Evolutionary conservation across 2,113 vertebrate species (phyloP).

Genomic region (Chaetodon auriga): DNA sequence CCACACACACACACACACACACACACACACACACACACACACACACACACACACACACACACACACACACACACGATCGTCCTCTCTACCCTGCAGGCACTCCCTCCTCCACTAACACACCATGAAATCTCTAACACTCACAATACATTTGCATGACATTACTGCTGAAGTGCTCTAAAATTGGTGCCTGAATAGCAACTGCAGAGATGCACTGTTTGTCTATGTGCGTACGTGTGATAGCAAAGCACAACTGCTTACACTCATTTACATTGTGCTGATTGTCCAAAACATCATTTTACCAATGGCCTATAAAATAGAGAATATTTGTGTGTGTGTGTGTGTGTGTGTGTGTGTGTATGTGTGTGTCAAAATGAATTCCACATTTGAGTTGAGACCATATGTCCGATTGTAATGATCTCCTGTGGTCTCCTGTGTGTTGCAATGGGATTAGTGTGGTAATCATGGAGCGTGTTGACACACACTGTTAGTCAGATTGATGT

Average conservation of each 20-base stretch:
- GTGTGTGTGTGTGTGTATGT: neutral
- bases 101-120: slow-evolving; percentile 50
- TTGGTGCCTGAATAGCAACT: slow-evolving; percentile 51
- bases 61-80: neutral
- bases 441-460: slow-evolving; percentile 70
- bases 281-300: slow-evolving; percentile 30
- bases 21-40: neutral
- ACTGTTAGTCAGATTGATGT: slow-evolving; percentile 73
- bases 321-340: neutral
- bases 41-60: neutral
- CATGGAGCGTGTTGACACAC: slow-evolving; percentile 69
- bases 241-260: slow-evolving; percentile 19
- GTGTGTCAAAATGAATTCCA: neutral
- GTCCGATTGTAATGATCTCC: slow-evolving; percentile 55
- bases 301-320: slow-evolving; percentile 15
- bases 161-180: slow-evolving; percentile 59
- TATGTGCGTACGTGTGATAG: neutral
- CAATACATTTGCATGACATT: slow-evolving; percentile 73
- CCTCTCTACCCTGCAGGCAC: slow-evolving; percentile 35
- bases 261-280: slow-evolving; percentile 31
- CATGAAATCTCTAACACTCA: slow-evolving; percentile 66
- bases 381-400: slow-evolving; percentile 17
- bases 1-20: neutral
- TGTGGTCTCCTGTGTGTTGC: slow-evolving; percentile 56
- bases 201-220: slow-evolving; percentile 30